phyloP scores from a whole-genome alignment of 2,113 vertebrate species.

The Chelonoidis abingdonii region DNA sequence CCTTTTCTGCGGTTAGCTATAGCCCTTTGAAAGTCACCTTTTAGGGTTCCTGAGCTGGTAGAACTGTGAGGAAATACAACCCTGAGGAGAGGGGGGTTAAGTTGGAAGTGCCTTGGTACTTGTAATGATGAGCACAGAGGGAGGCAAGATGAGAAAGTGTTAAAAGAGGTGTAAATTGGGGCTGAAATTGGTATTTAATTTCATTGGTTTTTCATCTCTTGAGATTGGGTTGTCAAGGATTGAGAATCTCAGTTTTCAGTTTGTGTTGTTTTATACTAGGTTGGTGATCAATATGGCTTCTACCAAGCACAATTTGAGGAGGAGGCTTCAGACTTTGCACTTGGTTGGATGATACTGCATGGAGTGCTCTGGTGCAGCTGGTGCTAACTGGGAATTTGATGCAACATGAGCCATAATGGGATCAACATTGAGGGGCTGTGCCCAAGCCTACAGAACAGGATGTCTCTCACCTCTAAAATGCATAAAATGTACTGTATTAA shows the following conservation, averaged over 20 bases:
- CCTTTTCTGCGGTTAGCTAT: not conserved
- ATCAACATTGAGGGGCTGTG: not conserved
- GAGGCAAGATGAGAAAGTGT: not conserved
- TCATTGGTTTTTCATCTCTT: not conserved
- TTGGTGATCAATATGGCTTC: not conserved
- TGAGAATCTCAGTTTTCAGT: not conserved
- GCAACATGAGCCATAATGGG: not conserved
- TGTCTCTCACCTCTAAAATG: not conserved
- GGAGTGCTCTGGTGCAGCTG: not conserved
- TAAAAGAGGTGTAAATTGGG: not conserved
- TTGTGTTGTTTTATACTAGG: not conserved
- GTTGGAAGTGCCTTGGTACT: fast-evolving
- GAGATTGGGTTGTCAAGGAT: not conserved
- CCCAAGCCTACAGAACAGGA: not conserved
- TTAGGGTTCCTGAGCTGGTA: fast-evolving
- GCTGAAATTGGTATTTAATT: not conserved
- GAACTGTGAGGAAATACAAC: not conserved
- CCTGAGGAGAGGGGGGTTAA: not conserved
- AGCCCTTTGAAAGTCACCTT: not conserved
- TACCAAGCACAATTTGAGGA: not conserved
- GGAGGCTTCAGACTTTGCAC: not conserved
- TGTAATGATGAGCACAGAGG: not conserved
- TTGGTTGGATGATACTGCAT: not conserved
- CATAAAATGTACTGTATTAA: not conserved
- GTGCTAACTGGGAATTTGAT: not conserved